Evolutionary conservation across 2,888 invertebrate species (phyloP), one percentile per base, ranked within the genome.

Genomic region (Orthonevra nobilis): DNA sequence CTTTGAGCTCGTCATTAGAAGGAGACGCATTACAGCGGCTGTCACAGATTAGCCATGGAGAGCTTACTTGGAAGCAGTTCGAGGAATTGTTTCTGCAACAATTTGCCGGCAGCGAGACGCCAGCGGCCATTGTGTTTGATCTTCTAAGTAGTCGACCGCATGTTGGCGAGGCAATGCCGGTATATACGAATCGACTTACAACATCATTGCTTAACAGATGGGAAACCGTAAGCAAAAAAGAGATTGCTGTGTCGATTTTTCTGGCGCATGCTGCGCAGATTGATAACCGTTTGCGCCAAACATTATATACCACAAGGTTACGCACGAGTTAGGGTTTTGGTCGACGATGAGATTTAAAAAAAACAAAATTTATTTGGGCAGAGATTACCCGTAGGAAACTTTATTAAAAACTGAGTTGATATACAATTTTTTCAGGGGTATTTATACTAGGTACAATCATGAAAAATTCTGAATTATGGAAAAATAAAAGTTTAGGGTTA

Each of bases 61-160:
- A 44, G 15, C 44, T 60, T 60, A 60, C 52, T 34, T 38, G 23
- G 52, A 36, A 36, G 36, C 36, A 52, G 52, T 52, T 52, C 52
- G 36, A 52, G 34, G 44, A 60, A 44, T 46, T 60, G 60, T 60
- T 44, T 34, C 14, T 60, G 34, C 58, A 60, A 44, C 58, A 44
- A 32, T 60, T 60, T 23, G 58, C 42, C 32, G 58, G 44, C 23
- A 60, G 42, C 44, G 44, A 60, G 32, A 60, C 58, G 34, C 32
- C 32, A 44, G 44, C 44, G 42, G 44, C 44, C 32, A 60, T 44
- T 60, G 20, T 44, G 44, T 44, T 60, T 60, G 32, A 60, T 44
- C 14, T 60, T 44, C 44, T 58, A 32, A 58, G 32, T 20, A 32
- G 34, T 36, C 52, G 52, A 36, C 44, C 44, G 44, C 44, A 44